Evolutionary conservation across 1,140 invertebrate genomes (phyloP).

Genomic region (Aphelinus atriplicis): DNA sequence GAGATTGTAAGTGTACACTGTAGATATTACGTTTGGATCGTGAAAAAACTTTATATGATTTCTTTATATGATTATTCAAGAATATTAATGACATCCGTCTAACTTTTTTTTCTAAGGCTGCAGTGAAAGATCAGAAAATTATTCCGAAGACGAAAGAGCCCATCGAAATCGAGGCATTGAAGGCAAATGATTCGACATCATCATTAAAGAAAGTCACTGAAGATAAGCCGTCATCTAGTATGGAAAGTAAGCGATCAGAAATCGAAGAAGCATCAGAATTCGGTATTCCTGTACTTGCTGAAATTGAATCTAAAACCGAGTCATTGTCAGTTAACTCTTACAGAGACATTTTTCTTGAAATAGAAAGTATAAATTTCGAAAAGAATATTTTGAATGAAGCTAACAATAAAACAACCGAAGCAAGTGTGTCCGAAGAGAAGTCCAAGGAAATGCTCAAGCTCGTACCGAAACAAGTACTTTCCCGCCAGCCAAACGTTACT

Average conservation of each 20-base stretch:
- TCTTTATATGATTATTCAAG: background rate
- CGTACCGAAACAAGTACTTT: conserved; percentile 57
- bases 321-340: conserved; percentile 5
- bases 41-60: background rate
- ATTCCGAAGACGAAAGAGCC: conserved; percentile 11
- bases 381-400: conserved; percentile 34
- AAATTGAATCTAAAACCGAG: conserved; percentile 38
- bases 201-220: conserved; percentile 17
- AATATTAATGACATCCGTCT: background rate
- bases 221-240: conserved; percentile 2
- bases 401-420: conserved; percentile 13
- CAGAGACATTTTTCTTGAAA: conserved; percentile 34
- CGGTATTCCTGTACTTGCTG: conserved; percentile 33
- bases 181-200: background rate
- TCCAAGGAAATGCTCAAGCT: conserved; percentile 50
- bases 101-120: conserved; percentile 9
- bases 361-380: conserved; percentile 32
- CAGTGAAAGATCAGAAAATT: conserved; percentile 15
- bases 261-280: conserved; percentile 38
- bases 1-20: conserved; percentile 28
- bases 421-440: conserved; percentile 11
- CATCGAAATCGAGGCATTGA: background rate
- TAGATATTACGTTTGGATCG: background rate
- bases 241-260: conserved; percentile 11
- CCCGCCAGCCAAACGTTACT: conserved; percentile 43